Percentiles rank a stretch among this genome's conserved stretches.
These are phyloP conservation scores for Camponotus pennsylvanicus DNA, from an alignment of 1,140 invertebrate genomes.

Conservation along the genomic window DNA sequence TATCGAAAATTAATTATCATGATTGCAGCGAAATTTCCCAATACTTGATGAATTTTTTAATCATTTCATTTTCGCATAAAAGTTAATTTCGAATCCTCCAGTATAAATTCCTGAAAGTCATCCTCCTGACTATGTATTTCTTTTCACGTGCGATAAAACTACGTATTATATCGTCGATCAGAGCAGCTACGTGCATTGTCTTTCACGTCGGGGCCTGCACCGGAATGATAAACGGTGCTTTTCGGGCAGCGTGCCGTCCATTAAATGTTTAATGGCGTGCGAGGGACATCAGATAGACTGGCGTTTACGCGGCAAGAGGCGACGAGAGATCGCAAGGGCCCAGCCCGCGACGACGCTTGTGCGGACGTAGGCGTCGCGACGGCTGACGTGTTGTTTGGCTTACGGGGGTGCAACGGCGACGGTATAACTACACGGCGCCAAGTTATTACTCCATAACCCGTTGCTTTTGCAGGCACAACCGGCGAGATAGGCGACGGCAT, in stretches of 20 bases:
- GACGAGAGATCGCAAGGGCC: not conserved
- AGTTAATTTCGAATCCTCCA: not conserved
- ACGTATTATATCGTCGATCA: constrained; percentile 29
- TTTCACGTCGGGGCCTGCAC: not conserved
- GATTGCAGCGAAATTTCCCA: too few species aligned
- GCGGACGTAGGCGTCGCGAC: constrained; percentile 48
- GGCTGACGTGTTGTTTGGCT: constrained; percentile 45
- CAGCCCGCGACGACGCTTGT: constrained; percentile 26
- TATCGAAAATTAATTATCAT: too few species aligned
- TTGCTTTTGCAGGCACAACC: constrained; percentile 67
- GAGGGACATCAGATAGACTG: constrained; percentile 65
- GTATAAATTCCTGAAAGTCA: not conserved
- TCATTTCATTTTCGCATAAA: not conserved
- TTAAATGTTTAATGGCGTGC: constrained; percentile 68
- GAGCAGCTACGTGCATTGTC: constrained; percentile 28
- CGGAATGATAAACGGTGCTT: constrained; percentile 59
- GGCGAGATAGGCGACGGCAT: constrained; percentile 61
- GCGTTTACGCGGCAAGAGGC: constrained; percentile 35
- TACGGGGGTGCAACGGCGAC: constrained; percentile 2
- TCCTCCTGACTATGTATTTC: not conserved
- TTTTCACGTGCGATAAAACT: not conserved
- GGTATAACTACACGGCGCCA: constrained; percentile 22
- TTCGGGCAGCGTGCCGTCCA: constrained; percentile 51
- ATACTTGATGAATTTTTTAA: not conserved
- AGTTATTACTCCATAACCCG: constrained; percentile 74